Percentiles rank a stretch among this genome's conserved stretches.
Conservation (phyloP, 2,888 invertebrate species). For the Callimorpha dominula region DNA sequence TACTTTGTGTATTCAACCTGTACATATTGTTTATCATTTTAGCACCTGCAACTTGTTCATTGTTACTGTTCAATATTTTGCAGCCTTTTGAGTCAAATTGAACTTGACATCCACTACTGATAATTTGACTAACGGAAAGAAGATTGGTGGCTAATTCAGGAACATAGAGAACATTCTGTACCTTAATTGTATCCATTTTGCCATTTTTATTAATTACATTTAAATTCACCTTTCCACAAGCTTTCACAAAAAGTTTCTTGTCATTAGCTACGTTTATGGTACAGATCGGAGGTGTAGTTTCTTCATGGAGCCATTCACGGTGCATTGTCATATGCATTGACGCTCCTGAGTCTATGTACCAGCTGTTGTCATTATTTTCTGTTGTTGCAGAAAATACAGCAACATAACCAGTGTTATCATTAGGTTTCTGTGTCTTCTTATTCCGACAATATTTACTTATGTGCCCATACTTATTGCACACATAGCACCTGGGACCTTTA, state of each 20-base stretch:
- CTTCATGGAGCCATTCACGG: slow-evolving; percentile 17
- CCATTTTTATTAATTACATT: slow-evolving; percentile 9
- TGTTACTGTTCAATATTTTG: slow-evolving; percentile 18
- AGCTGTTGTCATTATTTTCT: slow-evolving; percentile 8
- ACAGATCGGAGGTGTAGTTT: slow-evolving; percentile 14
- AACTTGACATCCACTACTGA: slow-evolving; percentile 16
- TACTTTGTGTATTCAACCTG: slow-evolving; percentile 9
- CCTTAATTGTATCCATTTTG: slow-evolving; percentile 19
- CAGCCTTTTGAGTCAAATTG: slow-evolving; percentile 17
- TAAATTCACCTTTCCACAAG: slow-evolving; percentile 25
- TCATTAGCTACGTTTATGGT: slow-evolving; percentile 36
- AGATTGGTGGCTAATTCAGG: slow-evolving; percentile 26
- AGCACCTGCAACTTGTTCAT: slow-evolving; percentile 12
- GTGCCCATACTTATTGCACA: slow-evolving; percentile 27
- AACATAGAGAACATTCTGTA: slow-evolving; percentile 33
- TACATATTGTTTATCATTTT: slow-evolving; percentile 23
- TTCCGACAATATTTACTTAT: slow-evolving; percentile 22
- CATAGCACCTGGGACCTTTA: slow-evolving; percentile 12
- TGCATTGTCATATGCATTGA: slow-evolving; percentile 27
- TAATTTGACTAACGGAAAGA: slow-evolving; percentile 25
- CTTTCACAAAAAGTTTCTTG: slow-evolving; percentile 28
- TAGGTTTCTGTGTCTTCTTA: slow-evolving; percentile 8
- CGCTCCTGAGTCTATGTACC: slow-evolving; percentile 37
- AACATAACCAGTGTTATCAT: slow-evolving; percentile 22
- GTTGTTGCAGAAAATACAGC: slow-evolving; percentile 27